Conservation (phyloP, 2,888 invertebrate species). For the Cerceris rybyensis region DNA sequence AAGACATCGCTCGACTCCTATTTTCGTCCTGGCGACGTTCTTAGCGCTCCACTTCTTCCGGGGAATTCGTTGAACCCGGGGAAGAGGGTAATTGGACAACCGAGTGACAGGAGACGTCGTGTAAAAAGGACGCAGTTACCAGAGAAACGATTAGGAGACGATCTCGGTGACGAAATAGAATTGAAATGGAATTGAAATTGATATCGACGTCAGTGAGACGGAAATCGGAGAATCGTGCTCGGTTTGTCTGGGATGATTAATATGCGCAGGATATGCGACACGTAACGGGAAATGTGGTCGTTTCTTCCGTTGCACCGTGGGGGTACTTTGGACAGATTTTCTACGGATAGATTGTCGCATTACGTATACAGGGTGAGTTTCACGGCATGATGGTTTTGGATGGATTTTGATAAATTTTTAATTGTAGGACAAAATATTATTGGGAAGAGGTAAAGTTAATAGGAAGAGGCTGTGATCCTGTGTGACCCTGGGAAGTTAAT, state of each 20-base stretch:
- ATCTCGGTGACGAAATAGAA: neutral
- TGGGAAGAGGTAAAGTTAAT: no score
- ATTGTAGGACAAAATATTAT: no score
- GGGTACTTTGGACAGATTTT: neutral
- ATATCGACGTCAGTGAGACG: neutral
- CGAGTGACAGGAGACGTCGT: constrained; percentile 64
- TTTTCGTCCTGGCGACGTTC: constrained; percentile 57
- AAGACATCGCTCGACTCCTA: constrained; percentile 58
- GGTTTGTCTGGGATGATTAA: no score
- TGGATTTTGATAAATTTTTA: no score
- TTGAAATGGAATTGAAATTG: no score
- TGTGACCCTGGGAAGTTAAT: no score
- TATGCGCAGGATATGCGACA: no score
- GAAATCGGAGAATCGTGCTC: no score
- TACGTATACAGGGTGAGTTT: no score
- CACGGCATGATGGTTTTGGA: no score
- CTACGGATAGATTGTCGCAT: neutral
- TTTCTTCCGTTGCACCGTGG: neutral
- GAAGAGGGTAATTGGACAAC: constrained; percentile 59
- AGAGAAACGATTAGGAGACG: constrained; percentile 10
- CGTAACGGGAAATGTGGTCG: no score
- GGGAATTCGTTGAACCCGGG: constrained; percentile 53
- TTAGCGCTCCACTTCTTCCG: constrained; percentile 48
- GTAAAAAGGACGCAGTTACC: constrained; percentile 28
- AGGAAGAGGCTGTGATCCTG: no score